Evolutionary conservation across 1,140 invertebrate genomes (phyloP), one percentile per base, ranked within the genome.

Genomic region (Nixonia krombeini): DNA sequence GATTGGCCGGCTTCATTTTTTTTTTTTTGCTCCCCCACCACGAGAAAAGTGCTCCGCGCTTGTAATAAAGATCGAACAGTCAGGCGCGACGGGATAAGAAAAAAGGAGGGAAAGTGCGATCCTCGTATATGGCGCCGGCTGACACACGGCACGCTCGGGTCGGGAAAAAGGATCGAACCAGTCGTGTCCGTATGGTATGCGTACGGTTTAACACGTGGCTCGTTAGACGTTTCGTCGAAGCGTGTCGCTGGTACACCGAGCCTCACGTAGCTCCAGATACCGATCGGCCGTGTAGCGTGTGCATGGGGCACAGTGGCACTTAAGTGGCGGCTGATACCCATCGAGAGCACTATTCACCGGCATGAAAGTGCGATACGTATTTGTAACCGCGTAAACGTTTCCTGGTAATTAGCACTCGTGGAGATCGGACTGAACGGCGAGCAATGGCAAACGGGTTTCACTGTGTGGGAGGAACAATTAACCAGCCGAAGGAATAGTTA

Each of bases 161-260:
- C 13, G 31, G 8, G 18, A 13, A 37, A 49, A 59, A 41, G 2
- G 16, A 3, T 42, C 13, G 0, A 35, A 28, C 26, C 17, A 46
- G 18, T 51, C 38, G 52, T 57, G 58, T 46, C 33, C 15, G 38
- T 63, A 44, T 53, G 28, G 40, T 42, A 33, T 56, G 41, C 52
- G 61, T 64, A 52, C 52, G 35, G 21, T 38, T 62, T 61, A 70
- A 72, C 69, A 72, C 65, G 69, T 69, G 61, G 65, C 72, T 75
- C 67, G 71, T 75, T 75, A 75, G 69, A 72, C 61, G 63, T 66
- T 72, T 74, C 70, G 70, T 68, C 70, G 73, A 74, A 70, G 53
- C 66, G 64, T 65, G 64, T 59, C 58, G 38, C 38, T 35, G n/a
- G n/a, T n/a, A 41, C 40, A 55, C 57, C n/a, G 31, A 55, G 49